These are phyloP conservation scores for Oscheius sp. DNA, from an alignment of 2,888 invertebrate genomes.

Conservation along the genomic window DNA sequence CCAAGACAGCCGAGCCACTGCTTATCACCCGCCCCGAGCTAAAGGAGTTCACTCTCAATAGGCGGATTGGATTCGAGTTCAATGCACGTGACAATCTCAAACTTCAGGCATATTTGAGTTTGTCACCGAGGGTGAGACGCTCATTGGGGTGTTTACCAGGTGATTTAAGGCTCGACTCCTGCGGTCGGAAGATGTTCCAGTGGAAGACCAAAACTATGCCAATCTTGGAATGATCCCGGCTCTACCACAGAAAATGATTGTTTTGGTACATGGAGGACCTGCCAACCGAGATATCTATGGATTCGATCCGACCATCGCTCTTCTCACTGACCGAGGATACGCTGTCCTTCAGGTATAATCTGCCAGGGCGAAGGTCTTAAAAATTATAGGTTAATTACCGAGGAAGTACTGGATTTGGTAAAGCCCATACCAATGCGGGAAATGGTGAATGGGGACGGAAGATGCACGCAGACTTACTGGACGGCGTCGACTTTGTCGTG, in stretches of 20 bases:
- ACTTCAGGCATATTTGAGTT: slow-evolving; percentile 69
- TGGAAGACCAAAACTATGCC: slow-evolving; percentile 64
- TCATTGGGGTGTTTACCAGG: not conserved
- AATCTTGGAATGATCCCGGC: slow-evolving; percentile 67
- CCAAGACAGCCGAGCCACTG: slow-evolving; percentile 65
- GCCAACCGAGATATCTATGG: slow-evolving; percentile 70
- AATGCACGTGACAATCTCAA: slow-evolving; percentile 67
- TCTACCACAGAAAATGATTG: slow-evolving; percentile 66
- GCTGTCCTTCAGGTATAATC: slow-evolving; percentile 66
- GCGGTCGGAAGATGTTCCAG: slow-evolving; percentile 59
- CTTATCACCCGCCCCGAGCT: slow-evolving; percentile 70
- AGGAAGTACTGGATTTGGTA: slow-evolving; percentile 71
- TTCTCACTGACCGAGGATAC: slow-evolving; percentile 71
- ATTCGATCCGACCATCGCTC: slow-evolving; percentile 67
- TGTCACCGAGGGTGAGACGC: slow-evolving; percentile 60
- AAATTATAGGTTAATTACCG: slow-evolving; percentile 68
- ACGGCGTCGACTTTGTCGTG: slow-evolving; percentile 70
- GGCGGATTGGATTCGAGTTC: slow-evolving; percentile 71
- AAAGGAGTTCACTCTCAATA: slow-evolving; percentile 61
- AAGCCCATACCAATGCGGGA: slow-evolving; percentile 69
- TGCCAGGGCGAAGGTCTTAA: not conserved
- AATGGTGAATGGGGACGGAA: slow-evolving; percentile 73
- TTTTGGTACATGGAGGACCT: slow-evolving; percentile 71
- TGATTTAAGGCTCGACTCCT: slow-evolving; percentile 50
- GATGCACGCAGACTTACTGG: slow-evolving; percentile 72